phyloP scores from a whole-genome alignment of 2,113 vertebrate genomes.

The Pseudolaguvia tuberculata region DNA sequence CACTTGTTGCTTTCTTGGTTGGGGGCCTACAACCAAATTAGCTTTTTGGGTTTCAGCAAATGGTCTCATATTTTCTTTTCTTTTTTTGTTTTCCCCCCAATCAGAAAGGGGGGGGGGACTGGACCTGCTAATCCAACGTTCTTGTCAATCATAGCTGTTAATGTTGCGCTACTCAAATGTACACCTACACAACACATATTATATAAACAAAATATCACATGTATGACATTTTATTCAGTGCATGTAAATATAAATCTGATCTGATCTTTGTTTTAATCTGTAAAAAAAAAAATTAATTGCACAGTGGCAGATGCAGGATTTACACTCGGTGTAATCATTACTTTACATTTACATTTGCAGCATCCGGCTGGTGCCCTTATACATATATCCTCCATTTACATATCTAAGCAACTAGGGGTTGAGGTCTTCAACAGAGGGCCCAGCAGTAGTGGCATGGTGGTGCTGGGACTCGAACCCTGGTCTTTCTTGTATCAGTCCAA shows the following conservation, averaged over 20 bases:
- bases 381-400: too few relatives aligned
- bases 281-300: background rate
- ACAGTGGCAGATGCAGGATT: too few relatives aligned
- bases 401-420: too few relatives aligned
- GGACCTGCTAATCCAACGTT: background rate
- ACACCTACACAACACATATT: slow-evolving; percentile 8
- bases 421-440: too few relatives aligned
- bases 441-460: too few relatives aligned
- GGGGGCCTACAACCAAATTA: background rate
- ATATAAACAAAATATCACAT: background rate
- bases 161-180: slow-evolving; percentile 12
- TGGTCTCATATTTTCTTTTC: background rate
- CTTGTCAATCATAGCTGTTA: background rate
- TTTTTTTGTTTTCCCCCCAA: too few relatives aligned
- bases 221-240: slow-evolving; percentile 8
- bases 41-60: background rate
- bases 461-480: too few relatives aligned
- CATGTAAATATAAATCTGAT: background rate
- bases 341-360: too few relatives aligned
- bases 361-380: too few relatives aligned
- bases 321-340: too few relatives aligned
- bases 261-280: slow-evolving; percentile 18
- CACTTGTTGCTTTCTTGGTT: background rate
- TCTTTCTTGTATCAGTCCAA: too few relatives aligned
- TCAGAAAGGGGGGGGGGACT: background rate